Percentiles rank a stretch among this genome's conserved stretches.
Conservation (phyloP, 1,140 invertebrate species). For the Ganaspis sp. region DNA sequence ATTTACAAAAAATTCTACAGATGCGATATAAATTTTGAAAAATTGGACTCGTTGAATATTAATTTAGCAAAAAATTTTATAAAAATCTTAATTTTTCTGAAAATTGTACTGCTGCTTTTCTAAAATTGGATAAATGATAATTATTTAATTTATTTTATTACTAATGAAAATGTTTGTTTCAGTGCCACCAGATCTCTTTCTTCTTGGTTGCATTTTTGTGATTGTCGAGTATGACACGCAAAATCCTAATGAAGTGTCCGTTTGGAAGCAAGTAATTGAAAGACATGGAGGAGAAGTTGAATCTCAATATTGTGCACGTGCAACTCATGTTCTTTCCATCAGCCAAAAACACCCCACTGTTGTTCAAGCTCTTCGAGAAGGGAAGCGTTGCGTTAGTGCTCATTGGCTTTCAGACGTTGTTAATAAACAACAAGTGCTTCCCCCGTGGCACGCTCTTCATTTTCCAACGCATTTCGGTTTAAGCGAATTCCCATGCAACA, state of each 20-base stretch:
- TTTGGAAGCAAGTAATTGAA: constrained; percentile 90
- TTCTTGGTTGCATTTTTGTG: constrained; percentile 94
- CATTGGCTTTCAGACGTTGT: constrained; percentile 96
- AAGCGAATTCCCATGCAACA: constrained; percentile 79
- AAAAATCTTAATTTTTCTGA: too few relatives aligned
- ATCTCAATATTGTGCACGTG: constrained; percentile 85
- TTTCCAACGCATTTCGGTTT: constrained; percentile 88
- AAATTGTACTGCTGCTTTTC: not conserved
- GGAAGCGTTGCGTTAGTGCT: constrained; percentile 92
- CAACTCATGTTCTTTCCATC: constrained; percentile 94
- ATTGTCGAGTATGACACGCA: constrained; percentile 85
- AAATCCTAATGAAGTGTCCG: constrained; percentile 79
- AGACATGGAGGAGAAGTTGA: constrained; percentile 94
- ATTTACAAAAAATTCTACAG: too few relatives aligned
- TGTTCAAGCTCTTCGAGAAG: constrained; percentile 83
- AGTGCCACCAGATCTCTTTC: constrained; percentile 91
- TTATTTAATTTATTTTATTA: too few relatives aligned
- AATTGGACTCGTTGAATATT: too few relatives aligned
- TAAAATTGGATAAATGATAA: not conserved
- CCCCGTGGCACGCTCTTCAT: constrained; percentile 95
- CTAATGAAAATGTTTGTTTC: constrained; percentile 72
- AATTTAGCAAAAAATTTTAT: too few relatives aligned
- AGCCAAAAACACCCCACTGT: constrained; percentile 92
- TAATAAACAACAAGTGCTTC: constrained; percentile 87
- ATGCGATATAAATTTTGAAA: too few relatives aligned